phyloP scores from a whole-genome alignment of 2,888 invertebrate species.

The Carcina quercana region DNA sequence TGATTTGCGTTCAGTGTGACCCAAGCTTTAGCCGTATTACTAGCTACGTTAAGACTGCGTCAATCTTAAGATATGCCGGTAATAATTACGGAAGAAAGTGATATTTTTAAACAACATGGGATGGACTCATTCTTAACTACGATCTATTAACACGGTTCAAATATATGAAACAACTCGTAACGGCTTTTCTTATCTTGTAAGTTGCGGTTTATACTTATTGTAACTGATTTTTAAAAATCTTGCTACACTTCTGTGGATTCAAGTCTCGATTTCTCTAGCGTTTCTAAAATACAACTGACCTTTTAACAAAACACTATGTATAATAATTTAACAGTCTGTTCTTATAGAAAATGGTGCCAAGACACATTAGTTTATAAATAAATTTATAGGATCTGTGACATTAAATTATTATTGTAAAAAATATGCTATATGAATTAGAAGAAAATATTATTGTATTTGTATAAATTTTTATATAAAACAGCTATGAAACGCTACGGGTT shows the following conservation, averaged over 20 bases:
- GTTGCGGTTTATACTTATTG: conserved; percentile 70
- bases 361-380: conserved; percentile 40
- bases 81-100: too few species aligned
- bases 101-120: too few species aligned
- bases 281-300: conserved; percentile 32
- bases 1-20: too few species aligned
- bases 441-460: conserved; percentile 55
- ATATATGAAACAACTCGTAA: too few species aligned
- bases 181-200: conserved; percentile 41
- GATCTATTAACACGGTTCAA: too few species aligned
- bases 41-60: too few species aligned
- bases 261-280: conserved; percentile 64
- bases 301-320: background rate
- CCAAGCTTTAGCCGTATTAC: too few species aligned
- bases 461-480: conserved; percentile 65
- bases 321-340: conserved; percentile 3
- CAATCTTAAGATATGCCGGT: too few species aligned
- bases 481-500: conserved; percentile 74
- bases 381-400: conserved; percentile 45
- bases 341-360: conserved; percentile 52
- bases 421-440: conserved; percentile 29
- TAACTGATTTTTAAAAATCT: conserved; percentile 32
- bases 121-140: too few species aligned
- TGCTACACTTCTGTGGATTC: conserved; percentile 45
- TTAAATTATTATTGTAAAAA: conserved; percentile 29